These are phyloP conservation scores for Kryptopterus vitreolus DNA, from an alignment of 2,797 vertebrate genomes.

Conservation along the genomic window DNA sequence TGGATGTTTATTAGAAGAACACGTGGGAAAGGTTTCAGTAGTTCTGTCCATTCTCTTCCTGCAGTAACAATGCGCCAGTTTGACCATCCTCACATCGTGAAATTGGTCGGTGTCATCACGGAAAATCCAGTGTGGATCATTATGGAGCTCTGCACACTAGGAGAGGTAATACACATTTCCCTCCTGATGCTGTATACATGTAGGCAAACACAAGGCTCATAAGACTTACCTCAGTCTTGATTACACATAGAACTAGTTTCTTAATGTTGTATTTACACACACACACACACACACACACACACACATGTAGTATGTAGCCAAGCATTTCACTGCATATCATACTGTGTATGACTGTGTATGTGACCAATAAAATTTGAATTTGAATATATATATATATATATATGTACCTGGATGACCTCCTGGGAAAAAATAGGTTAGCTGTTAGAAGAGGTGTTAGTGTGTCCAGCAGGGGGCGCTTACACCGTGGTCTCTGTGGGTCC, in stretches of 20 bases:
- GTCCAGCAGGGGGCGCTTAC: too few relatives aligned
- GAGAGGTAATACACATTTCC: constrained; percentile 74
- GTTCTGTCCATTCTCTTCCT: neutral
- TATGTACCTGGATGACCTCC: too few relatives aligned
- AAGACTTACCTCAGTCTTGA: neutral
- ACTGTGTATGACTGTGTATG: too few relatives aligned
- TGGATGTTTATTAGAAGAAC: neutral
- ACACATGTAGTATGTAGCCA: too few relatives aligned
- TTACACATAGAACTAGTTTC: neutral
- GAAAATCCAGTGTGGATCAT: constrained; percentile 99
- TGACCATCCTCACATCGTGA: constrained; percentile 97
- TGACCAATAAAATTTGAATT: too few relatives aligned
- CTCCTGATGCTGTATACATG: neutral
- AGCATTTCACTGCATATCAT: too few relatives aligned
- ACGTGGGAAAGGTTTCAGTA: neutral
- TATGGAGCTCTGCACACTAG: constrained; percentile 94
- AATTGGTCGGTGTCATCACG: constrained; percentile 96
- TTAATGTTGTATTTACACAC: neutral
- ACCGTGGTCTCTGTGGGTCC: too few relatives aligned
- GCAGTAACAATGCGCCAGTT: constrained; percentile 98
- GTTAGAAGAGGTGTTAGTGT: too few relatives aligned
- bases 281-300: too few relatives aligned
- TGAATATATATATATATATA: too few relatives aligned
- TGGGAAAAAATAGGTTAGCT: too few relatives aligned
- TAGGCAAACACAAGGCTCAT: neutral